Conservation (phyloP, 1,140 invertebrate species). For the Belonocnema kinseyi region DNA sequence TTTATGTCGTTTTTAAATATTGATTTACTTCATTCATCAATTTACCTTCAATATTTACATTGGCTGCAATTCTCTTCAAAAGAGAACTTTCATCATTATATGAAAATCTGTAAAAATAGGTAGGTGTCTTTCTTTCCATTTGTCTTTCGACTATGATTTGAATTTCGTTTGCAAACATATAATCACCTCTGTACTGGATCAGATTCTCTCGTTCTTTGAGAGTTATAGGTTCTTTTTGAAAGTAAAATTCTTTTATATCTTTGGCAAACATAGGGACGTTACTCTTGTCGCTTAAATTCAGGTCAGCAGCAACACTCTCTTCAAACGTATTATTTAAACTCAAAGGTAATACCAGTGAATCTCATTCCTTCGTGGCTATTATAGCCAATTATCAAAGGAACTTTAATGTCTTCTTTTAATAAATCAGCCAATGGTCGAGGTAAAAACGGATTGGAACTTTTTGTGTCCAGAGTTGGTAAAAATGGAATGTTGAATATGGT, state of each 20-base stretch:
- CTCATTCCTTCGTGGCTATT: constrained; percentile 77
- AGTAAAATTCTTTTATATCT: constrained; percentile 74
- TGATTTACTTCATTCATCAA: constrained; percentile 3
- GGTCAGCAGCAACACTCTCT: constrained; percentile 19
- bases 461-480: constrained; percentile 47
- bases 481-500: constrained; percentile 21
- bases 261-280: constrained; percentile 57
- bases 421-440: constrained; percentile 55
- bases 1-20: constrained; percentile 20
- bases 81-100: constrained; percentile 47
- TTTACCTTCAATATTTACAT: constrained; percentile 47
- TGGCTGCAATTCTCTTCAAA: constrained; percentile 27
- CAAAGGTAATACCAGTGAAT: constrained; percentile 61
- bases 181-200: constrained; percentile 70
- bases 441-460: constrained; percentile 61
- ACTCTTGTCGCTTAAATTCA: constrained; percentile 32
- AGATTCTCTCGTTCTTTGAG: constrained; percentile 56
- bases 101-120: constrained; percentile 74
- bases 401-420: constrained; percentile 69
- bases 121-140: constrained; percentile 54
- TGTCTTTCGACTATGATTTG: constrained; percentile 68
- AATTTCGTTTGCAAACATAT: constrained; percentile 66
- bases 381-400: constrained; percentile 79
- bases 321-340: constrained; percentile 41
- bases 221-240: constrained; percentile 60